Base-by-base conservation (phyloP, 2,113 vertebrate genomes). In the Saiga tatarica region DNA sequence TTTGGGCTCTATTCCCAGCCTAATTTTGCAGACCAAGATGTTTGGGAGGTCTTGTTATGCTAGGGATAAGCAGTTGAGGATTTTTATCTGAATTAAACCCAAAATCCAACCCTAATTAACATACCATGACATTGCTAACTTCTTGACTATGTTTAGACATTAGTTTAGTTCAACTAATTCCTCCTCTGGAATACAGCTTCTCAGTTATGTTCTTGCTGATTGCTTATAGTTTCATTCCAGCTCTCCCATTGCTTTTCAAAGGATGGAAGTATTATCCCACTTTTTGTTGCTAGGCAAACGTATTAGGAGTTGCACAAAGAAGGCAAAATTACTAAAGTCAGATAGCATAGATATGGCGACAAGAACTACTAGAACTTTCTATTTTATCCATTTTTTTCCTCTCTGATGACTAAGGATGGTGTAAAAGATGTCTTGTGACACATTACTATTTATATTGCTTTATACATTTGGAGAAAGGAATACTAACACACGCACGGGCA, bases 311-410 rank as follows among this genome's bases (percentile, higher is more conserved):
- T 97, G 91, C 95, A 95, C 50, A 81, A 97, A 97, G 89, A 96
- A 96, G 98, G 87, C 78, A 97, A 98, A 98, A 98, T 92, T 97
- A 97, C 91, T 97, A 78, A 97, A 98, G 82, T 28, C 93, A 98
- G 94, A 97, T 86, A 90, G 11, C 36, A 98, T 79, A 84, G 91
- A 94, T 95, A 97, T 86, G 14, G 91, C 71, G 93, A 98, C 91
- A 83, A 3, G 30, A 67, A 84, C 96, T 89, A 97, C 78, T 91
- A 67, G 83, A 97, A 94, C 59, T 83, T 97, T 98, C 90, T 97
- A 45, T 91, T 97, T 97, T 93, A 93, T 90, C 86, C 10, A 1
- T 96, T 97, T 97, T 87, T 89, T 52, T 78, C 71, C 11, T 83
- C 7, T 95, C 90, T 82, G 62, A 52, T 86, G 39, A 88, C 78